Conservation (phyloP, 2,113 vertebrate species). For the Cervus canadensis region DNA sequence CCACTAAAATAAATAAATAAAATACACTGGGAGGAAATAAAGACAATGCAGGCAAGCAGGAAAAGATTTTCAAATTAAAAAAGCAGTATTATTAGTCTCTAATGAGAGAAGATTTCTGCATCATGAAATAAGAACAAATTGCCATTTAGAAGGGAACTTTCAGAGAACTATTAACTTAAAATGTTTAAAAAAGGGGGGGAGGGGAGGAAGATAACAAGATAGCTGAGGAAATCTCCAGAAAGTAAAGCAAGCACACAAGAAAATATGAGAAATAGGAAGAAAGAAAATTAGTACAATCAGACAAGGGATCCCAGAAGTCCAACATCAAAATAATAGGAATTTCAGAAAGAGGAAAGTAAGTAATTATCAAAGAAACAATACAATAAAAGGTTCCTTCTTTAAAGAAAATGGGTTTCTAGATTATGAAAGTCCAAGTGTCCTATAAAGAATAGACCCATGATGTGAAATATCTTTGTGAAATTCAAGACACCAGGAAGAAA, state of each 20-base stretch:
- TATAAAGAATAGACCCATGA: background rate
- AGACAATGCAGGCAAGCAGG: background rate
- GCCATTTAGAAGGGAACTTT: background rate
- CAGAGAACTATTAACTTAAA: constrained; percentile 19
- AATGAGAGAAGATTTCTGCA: constrained; percentile 12
- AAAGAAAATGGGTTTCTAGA: background rate
- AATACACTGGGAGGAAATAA: background rate
- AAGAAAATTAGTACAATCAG: background rate
- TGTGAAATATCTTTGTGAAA: background rate
- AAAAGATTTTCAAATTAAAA: background rate
- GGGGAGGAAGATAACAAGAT: background rate
- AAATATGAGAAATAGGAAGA: background rate
- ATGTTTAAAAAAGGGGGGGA: background rate
- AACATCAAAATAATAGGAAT: background rate
- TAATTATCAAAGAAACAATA: background rate
- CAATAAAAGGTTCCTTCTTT: background rate
- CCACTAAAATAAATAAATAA: constrained; percentile 37
- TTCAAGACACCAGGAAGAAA: background rate
- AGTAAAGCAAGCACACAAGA: background rate
- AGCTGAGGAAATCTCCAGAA: background rate
- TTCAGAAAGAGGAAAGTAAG: background rate
- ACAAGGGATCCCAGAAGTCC: background rate
- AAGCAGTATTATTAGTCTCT: constrained; percentile 28
- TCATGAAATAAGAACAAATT: constrained; percentile 29
- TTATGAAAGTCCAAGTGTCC: background rate